Evolutionary conservation across 2,797 vertebrate genomes (phyloP), one percentile per base, ranked within the genome.

Genomic region (Microctenopoma stevenorrisi): DNA sequence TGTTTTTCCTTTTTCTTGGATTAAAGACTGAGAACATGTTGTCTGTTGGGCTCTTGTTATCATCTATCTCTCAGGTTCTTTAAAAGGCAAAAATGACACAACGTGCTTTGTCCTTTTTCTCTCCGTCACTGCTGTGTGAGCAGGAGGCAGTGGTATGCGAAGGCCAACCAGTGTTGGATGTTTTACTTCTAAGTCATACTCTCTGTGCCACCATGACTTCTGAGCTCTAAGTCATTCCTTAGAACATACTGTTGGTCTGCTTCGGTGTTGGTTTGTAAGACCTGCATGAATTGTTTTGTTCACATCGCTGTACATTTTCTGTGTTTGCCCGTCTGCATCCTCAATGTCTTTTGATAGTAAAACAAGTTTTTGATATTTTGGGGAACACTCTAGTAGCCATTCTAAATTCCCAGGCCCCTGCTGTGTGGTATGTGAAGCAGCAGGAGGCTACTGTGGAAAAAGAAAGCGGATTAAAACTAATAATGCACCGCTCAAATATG

Each of bases 141-240:
- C 57, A 72, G 49, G 76, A 42, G 44, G 70, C 61, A 11, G 54
- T 62, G 75, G 74, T 79, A 82, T 88, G 81, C 30, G 53, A 68
- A 53, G 77, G 79, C 78, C 80, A 82, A 80, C 81, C 78, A 80
- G 54, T 51, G 76, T 56, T 74, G 76, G 54, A 81, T 88, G 70
- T 71, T 78, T 86, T 28, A 64, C 64, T 64, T 81, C 81, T 88
- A 83, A 88, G 67, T 88, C 83, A 86, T 53, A 25, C 72, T 74
- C 62, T 68, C 42, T 67, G 61, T 53, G 53, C 73, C 47, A 25
- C 65, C 60, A 52, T 62, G 58, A 75, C 63, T 54, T 72, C 59
- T 69, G 55, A 37, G 37, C 66, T 37, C 18, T 33, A 6, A 30
- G n/a, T 28, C 12, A 56, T 53, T 54, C 28, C 22, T 63, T 72